phyloP scores from a whole-genome alignment of 2,888 invertebrate genomes.

The Anoplius nigerrimus region DNA sequence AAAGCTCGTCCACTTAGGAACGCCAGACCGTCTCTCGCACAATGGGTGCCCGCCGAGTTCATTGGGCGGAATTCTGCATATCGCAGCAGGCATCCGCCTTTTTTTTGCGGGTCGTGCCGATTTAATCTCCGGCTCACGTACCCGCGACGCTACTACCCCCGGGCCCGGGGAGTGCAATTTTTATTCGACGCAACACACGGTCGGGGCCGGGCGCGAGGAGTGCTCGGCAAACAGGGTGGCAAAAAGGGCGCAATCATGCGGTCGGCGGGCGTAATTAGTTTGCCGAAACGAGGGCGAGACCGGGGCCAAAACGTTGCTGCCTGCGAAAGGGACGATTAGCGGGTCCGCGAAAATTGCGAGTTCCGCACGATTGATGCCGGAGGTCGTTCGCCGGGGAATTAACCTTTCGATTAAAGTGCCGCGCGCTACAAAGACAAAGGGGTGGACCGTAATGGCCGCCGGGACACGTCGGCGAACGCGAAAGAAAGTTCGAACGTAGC shows the following conservation, averaged over 20 bases:
- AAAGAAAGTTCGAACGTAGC: neutral
- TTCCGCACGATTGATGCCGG: too few species aligned
- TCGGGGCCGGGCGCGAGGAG: constrained; percentile 1
- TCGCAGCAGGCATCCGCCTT: too few species aligned
- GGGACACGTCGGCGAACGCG: neutral
- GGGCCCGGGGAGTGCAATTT: neutral
- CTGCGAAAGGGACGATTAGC: neutral
- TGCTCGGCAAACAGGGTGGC: constrained; percentile 19
- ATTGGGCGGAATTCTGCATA: too few species aligned
- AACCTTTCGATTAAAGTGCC: too few species aligned
- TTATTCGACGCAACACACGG: neutral
- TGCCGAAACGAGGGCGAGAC: constrained; percentile 3
- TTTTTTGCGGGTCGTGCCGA: too few species aligned
- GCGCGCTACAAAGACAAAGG: neutral
- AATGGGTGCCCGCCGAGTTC: too few species aligned
- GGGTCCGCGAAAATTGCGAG: too few species aligned
- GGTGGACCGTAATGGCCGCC: neutral
- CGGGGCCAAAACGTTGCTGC: neutral
- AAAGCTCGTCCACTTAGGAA: too few species aligned
- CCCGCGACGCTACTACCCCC: neutral
- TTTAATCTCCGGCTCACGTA: too few species aligned
- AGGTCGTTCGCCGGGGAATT: too few species aligned
- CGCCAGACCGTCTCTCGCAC: too few species aligned
- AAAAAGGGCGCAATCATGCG: constrained; percentile 11
- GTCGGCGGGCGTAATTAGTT: constrained; percentile 23